phyloP scores from a whole-genome alignment of 2,797 vertebrate species.

The Botia kubotai region DNA sequence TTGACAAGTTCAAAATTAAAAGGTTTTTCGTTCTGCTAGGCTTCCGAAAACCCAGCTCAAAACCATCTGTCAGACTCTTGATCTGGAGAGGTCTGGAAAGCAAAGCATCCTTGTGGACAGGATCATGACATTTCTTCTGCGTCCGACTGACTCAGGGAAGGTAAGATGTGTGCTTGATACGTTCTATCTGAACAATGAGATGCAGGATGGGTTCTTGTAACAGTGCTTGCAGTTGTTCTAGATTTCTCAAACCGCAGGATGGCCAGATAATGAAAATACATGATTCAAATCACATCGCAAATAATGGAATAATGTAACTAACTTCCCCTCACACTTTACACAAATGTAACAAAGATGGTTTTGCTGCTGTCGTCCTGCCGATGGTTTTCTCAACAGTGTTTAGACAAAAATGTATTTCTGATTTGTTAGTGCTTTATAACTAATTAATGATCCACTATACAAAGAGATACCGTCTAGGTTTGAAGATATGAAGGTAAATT shows the following conservation, averaged over 20 bases:
- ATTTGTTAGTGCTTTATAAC: too few relatives aligned
- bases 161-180: constrained; percentile 71
- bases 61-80: constrained; percentile 89
- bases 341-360: neutral
- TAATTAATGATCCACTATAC: too few relatives aligned
- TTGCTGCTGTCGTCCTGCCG: too few relatives aligned
- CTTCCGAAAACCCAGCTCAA: constrained; percentile 81
- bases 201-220: too few relatives aligned
- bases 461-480: too few relatives aligned
- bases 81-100: constrained; percentile 92
- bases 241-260: too few relatives aligned
- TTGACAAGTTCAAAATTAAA: too few relatives aligned
- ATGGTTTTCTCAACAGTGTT: too few relatives aligned
- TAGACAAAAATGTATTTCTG: too few relatives aligned
- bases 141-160: constrained; percentile 92
- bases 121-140: constrained; percentile 88
- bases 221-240: too few relatives aligned
- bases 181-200: neutral
- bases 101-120: constrained; percentile 87
- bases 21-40: constrained; percentile 19
- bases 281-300: neutral
- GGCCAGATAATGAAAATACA: neutral
- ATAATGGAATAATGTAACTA: neutral
- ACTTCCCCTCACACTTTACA: neutral
- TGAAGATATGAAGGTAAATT: too few relatives aligned